Base-by-base conservation (phyloP, 35 echinoderm and acorn worm species). In the Lytechinus pictus region DNA sequence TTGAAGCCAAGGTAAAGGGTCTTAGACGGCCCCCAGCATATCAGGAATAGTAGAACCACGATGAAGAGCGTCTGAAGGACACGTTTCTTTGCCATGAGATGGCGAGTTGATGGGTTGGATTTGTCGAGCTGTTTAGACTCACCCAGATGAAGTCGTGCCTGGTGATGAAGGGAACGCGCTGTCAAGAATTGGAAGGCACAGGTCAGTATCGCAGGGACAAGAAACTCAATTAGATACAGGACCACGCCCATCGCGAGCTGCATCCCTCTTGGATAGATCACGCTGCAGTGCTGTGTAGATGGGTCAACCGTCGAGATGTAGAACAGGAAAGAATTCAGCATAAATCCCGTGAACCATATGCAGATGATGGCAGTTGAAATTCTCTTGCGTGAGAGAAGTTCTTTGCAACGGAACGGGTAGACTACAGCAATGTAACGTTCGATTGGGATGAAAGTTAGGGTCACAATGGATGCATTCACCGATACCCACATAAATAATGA, bases 351-450 rank as follows among this genome's bases (percentile, higher is more conserved):
- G 52, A 94, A 7, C 96, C 96, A 96, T 16, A 53, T 28, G 2
- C 87, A 3, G 7, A 61, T 16, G 54, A 96, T 87, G 24, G 86
- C 86, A 88, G 19, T 8, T 21, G 16, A 19, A 9, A 54, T 87
- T 33, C 61, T 27, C 10, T 54, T 92, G 9, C 79, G 92, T 9
- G 54, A 86, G 27, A 96, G 87, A 10, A 94, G 27, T 8, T 54
- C 16, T 21, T 88, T 61, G 90, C 88, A 96, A 28, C 54, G 92
- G 27, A 96, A 87, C 1, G 97, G 97, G 86, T 96, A 95, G 9
- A 96, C 97, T 10, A 97, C 94, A 0, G 97, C 97, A 54, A 96
- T 87, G 92, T 97, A 97, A 28, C 97, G 60, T 71, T 96, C 97
- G 9, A 97, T 57, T 21, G 97, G 94, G 54, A 97, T 53, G 21